Evolutionary conservation across 2,113 vertebrate species (phyloP), one percentile per base, ranked within the genome.

Genomic region (Tupaia tana): DNA sequence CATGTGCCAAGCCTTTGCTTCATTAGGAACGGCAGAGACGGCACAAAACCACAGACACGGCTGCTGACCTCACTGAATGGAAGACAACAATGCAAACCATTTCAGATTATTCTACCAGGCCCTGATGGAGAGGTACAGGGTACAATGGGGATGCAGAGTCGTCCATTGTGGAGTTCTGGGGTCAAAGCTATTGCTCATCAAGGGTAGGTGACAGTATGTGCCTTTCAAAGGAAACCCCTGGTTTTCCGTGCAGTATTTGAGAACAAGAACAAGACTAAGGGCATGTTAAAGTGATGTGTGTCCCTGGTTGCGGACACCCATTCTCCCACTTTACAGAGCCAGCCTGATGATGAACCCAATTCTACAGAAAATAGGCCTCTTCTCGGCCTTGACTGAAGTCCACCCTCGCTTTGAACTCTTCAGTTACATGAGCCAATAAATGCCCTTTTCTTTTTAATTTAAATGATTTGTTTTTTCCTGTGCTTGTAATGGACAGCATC

Each of bases 301-400:
- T 18, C 19, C 61, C 20, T 64, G 61, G 61, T 59, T 70, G 27
- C 82, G 11, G 27, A 15, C 12, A 70, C 13, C 27, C 20, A 58
- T 15, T 2, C 3, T 14, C 20, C 18, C 24, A 15, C 3, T 22
- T 13, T 0, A 7, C 54, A 69, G 19, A 81, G 6, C 6, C 7
- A 78, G 79, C 7, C 31, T 43, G 15, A 10, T 15, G 18, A 59
- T 2, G 0, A 75, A 69, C 54, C 22, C 13, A 52, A 10, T 54
- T 75, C 63, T 86, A 67, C 59, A 84, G 19, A 74, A 83, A 81
- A 20, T 0, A 56, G 20, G 59, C 15, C 0, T 3, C 15, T 25
- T 29, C 27, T 52, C n/a, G 80, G 59, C 43, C 71, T 71, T 73
- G 73, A 25, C 31, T 6, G 0, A 10, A 63, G 24, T 56, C 93